Conservation (phyloP, 2,888 invertebrate species). For the Drosophila monieri region DNA sequence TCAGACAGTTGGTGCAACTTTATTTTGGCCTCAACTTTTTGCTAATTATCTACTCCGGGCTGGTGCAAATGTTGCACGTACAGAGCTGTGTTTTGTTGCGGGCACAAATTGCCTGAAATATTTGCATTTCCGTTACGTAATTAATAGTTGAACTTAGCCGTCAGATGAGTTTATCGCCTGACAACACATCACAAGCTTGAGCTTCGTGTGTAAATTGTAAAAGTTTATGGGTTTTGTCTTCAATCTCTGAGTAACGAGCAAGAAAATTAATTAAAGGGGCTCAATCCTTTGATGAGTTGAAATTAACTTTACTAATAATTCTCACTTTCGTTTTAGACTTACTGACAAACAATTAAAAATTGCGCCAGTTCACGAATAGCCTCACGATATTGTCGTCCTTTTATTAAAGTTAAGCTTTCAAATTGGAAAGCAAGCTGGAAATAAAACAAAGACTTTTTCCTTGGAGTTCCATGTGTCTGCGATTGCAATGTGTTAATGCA, state of each 20-base stretch:
- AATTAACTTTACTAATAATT: constrained; percentile 19
- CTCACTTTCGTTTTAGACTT: constrained; percentile 1
- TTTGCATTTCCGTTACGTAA: constrained; percentile 61
- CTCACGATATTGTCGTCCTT: background rate
- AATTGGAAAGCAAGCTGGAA: constrained; percentile 6
- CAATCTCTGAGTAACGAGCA: constrained; percentile 19
- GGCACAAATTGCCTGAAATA: constrained; percentile 49
- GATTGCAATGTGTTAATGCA: constrained; percentile 48
- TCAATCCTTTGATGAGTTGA: constrained; percentile 14
- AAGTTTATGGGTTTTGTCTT: constrained; percentile 39
- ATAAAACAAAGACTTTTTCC: constrained; percentile 5
- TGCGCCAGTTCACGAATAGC: background rate
- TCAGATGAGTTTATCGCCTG: constrained; percentile 33
- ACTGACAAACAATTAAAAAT: constrained; percentile 4
- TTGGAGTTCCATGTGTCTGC: constrained; percentile 18
- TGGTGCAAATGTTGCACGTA: constrained; percentile 22
- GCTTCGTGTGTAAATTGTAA: constrained; percentile 32
- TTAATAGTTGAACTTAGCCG: constrained; percentile 44
- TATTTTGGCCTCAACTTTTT: constrained; percentile 33
- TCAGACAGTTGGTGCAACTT: constrained; percentile 38
- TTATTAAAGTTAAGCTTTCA: background rate
- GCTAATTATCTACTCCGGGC: constrained; percentile 57
- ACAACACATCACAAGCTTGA: constrained; percentile 18
- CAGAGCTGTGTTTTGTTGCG: constrained; percentile 23
- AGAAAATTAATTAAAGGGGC: constrained; percentile 35